A percentile compares a stretch with the other conserved stretches of the same genome.
Evolutionary conservation across 2,113 vertebrate species (phyloP).

Genomic region (Zosterops pallidus): DNA sequence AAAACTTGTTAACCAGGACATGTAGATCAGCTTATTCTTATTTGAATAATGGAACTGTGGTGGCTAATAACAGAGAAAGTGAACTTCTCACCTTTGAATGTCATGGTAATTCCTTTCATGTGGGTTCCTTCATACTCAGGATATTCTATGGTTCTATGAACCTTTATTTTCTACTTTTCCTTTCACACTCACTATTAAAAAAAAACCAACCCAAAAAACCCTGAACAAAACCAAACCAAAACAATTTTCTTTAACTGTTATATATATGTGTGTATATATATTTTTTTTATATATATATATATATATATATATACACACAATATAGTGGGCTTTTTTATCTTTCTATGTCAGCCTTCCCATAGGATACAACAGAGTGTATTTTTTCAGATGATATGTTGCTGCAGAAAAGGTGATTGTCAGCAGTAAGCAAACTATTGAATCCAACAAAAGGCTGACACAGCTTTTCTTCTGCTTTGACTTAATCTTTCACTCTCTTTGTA

Average conservation of each 20-base stretch:
- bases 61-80: not conserved
- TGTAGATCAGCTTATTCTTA: not conserved
- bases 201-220: fast-evolving
- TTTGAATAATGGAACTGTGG: not conserved
- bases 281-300: too few relatives aligned
- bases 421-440: not conserved
- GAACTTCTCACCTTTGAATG: not conserved
- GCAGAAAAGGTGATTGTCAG: slow-evolving; percentile 23
- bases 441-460: not conserved
- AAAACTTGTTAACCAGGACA: not conserved
- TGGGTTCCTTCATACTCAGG: not conserved
- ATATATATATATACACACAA: not conserved
- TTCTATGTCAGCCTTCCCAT: not conserved
- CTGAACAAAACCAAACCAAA: not conserved
- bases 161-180: not conserved
- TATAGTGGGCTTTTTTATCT: not conserved
- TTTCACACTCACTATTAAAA: not conserved
- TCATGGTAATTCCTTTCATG: not conserved
- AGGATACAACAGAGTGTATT: not conserved
- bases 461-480: not conserved
- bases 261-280: too few relatives aligned
- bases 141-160: not conserved
- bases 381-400: slow-evolving; percentile 12
- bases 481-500: not conserved
- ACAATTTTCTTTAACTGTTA: not conserved